phyloP scores from a whole-genome alignment of 2,797 vertebrate species.

The Cryptoblepharus egeriae region DNA sequence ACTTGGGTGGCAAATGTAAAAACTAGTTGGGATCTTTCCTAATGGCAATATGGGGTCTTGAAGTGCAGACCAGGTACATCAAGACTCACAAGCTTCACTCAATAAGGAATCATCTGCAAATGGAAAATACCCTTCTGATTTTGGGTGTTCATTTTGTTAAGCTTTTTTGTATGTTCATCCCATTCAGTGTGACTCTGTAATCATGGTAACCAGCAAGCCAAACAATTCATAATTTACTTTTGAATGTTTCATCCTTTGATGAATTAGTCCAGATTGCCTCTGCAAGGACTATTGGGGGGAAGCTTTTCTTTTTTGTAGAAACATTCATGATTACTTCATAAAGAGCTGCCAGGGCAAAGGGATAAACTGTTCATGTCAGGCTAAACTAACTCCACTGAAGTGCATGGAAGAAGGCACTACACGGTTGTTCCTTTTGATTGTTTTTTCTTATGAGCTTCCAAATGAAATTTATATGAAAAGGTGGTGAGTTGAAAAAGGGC shows the following conservation, averaged over 20 bases:
- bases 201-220: constrained; percentile 1
- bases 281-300: background rate
- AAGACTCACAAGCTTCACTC: background rate
- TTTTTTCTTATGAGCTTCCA: constrained; percentile 45
- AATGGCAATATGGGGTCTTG: background rate
- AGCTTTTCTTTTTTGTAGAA: constrained; percentile 9
- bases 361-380: constrained; percentile 11
- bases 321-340: background rate
- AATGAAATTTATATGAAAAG: constrained; percentile 39
- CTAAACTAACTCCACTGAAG: background rate
- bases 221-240: constrained; percentile 9
- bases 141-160: background rate
- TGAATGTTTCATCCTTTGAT: background rate
- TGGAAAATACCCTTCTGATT: background rate
- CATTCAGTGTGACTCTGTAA: background rate
- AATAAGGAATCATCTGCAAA: constrained; percentile 8
- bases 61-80: constrained; percentile 4
- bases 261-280: background rate
- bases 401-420: constrained; percentile 16
- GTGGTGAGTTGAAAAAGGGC: constrained; percentile 16
- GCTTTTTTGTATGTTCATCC: background rate
- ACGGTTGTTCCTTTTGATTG: background rate
- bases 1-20: background rate
- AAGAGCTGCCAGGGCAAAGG: constrained; percentile 12
- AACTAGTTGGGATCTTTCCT: background rate